phyloP scores from a whole-genome alignment of 2,888 invertebrate genomes.

The Apodemia zela region DNA sequence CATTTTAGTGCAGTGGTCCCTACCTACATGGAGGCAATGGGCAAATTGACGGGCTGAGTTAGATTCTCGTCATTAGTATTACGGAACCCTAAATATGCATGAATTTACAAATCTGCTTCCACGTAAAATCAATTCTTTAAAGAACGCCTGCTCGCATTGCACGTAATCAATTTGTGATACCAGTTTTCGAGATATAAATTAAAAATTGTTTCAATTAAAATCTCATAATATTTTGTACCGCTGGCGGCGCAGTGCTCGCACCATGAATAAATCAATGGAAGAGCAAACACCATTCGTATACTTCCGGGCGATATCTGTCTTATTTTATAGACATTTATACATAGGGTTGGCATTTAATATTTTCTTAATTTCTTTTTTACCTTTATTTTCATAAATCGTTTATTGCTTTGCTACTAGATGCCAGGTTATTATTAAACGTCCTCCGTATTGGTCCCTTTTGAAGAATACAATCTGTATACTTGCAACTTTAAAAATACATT shows the following conservation, averaged over 20 bases:
- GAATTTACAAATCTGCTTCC: not conserved
- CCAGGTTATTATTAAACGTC: too few relatives aligned
- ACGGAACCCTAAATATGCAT: too few relatives aligned
- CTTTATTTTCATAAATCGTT: too few relatives aligned
- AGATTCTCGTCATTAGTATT: too few relatives aligned
- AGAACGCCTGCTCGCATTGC: not conserved
- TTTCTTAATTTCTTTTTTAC: too few relatives aligned
- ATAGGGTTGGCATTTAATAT: slow-evolving; percentile 39
- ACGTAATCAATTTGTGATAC: slow-evolving; percentile 19
- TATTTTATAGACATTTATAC: slow-evolving; percentile 38
- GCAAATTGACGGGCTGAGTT: too few relatives aligned
- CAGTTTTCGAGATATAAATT: slow-evolving; percentile 20
- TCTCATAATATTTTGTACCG: slow-evolving; percentile 26
- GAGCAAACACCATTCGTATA: slow-evolving; percentile 43
- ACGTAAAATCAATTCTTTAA: not conserved
- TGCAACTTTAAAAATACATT: too few relatives aligned
- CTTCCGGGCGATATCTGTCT: slow-evolving; percentile 65
- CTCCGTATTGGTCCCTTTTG: too few relatives aligned
- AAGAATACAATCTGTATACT: too few relatives aligned
- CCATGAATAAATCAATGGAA: slow-evolving; percentile 49
- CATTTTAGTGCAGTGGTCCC: too few relatives aligned
- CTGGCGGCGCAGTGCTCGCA: slow-evolving; percentile 43
- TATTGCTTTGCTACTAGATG: too few relatives aligned
- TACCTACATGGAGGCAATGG: too few relatives aligned
- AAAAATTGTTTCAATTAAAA: slow-evolving; percentile 21